These are phyloP conservation scores for Argyra leucocephala DNA, from an alignment of 2,888 invertebrate species.

Conservation along the genomic window DNA sequence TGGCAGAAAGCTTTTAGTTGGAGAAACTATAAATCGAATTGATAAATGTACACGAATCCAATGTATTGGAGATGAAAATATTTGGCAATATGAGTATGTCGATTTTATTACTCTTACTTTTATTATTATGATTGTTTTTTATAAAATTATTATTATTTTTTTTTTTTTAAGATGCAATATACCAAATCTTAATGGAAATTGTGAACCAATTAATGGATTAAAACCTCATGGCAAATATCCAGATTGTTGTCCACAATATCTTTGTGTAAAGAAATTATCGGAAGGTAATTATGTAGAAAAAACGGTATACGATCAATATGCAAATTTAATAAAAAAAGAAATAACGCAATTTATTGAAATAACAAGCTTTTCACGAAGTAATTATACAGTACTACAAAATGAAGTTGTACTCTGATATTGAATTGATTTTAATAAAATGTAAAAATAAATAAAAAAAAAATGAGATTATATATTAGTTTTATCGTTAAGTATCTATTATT, in stretches of 20 bases:
- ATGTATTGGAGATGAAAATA: slow-evolving; percentile 33
- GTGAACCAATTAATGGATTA: slow-evolving; percentile 30
- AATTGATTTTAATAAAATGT: background rate
- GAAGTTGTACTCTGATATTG: background rate
- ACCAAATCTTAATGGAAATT: slow-evolving; percentile 28
- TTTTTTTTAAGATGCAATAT: slow-evolving; percentile 32
- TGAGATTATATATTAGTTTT: too few relatives aligned
- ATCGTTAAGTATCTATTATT: too few relatives aligned
- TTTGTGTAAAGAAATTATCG: slow-evolving; percentile 31
- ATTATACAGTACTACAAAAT: background rate
- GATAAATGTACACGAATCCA: slow-evolving; percentile 37
- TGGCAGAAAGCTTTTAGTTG: slow-evolving; percentile 35
- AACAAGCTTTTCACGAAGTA: slow-evolving; percentile 20
- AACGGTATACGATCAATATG: slow-evolving; percentile 36
- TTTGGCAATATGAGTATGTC: slow-evolving; percentile 39
- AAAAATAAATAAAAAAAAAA: too few relatives aligned
- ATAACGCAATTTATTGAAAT: slow-evolving; percentile 28
- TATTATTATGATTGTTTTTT: background rate
- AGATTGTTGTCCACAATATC: slow-evolving; percentile 36
- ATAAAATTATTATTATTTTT: slow-evolving; percentile 9
- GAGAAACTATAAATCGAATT: slow-evolving; percentile 35
- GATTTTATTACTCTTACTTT: slow-evolving; percentile 9
- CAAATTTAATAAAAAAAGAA: slow-evolving; percentile 30
- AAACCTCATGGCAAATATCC: slow-evolving; percentile 34
- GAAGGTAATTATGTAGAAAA: slow-evolving; percentile 30